Evolutionary conservation across 2,888 invertebrate species (phyloP).

Genomic region (Neria commutata): DNA sequence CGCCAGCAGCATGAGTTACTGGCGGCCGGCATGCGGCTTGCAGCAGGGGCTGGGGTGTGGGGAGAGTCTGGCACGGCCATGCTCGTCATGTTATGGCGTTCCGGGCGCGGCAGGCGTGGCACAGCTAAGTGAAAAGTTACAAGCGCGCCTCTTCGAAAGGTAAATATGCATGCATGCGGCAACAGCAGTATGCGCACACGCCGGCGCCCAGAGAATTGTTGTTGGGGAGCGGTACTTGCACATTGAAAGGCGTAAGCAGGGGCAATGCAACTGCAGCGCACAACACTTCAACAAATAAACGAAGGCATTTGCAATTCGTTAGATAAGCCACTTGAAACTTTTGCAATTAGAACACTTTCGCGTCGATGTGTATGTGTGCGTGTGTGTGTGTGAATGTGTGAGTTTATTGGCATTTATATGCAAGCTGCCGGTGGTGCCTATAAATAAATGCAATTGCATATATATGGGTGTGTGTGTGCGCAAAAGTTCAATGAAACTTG

Average conservation of each 20-base stretch:
- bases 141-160: too few species aligned
- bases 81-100: neutral
- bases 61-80: too few species aligned
- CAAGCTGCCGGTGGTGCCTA: neutral
- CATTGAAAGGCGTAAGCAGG: neutral
- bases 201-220: neutral
- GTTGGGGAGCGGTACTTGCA: too few species aligned
- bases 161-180: neutral
- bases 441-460: constrained; percentile 11
- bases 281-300: neutral
- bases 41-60: too few species aligned
- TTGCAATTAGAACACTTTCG: constrained; percentile 28
- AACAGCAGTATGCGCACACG: neutral
- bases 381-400: too few species aligned
- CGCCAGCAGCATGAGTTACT: neutral
- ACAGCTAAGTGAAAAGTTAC: neutral
- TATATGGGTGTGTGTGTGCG: neutral
- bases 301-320: neutral
- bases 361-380: constrained; percentile 4
- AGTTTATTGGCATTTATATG: too few species aligned
- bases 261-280: neutral
- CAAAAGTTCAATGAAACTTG: constrained; percentile 21
- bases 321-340: constrained; percentile 30
- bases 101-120: neutral
- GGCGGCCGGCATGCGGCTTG: neutral